Evolutionary conservation across 2,888 invertebrate species (phyloP), one percentile per base, ranked within the genome.

Genomic region (Muschampia plurimacula): DNA sequence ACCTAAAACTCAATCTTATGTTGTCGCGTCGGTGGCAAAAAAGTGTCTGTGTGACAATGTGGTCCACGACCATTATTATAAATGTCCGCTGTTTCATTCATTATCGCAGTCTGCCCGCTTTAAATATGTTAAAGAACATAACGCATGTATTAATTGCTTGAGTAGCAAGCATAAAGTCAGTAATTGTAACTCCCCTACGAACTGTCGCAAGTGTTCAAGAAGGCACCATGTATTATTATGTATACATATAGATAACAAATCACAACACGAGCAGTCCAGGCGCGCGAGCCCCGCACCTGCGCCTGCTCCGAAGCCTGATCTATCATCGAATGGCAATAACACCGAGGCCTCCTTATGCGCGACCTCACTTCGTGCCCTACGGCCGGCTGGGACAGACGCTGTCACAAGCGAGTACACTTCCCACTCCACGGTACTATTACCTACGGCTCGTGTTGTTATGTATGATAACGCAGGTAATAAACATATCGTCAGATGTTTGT

Each of bases 1-100:
- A 55, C 55, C 55, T 22, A 55, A 55, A 15, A n/a, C 55, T n/a
- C 55, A 55, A 55, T n/a, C 55, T 13, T 55, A 55, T 55, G 55
- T 55, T 55, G n/a, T 7, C 8, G n/a, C 22, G 7, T 55, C 55
- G 9, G 55, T 55, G 5, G 15, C n/a, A 8, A 55, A 55, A 13
- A 55, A 6, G 22, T 55, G 55, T 55, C 22, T 55, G 22, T 55
- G 55, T 55, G 55, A 55, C 22, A 55, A 55, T 55, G 22, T 55
- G 5, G 55, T 55, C n/a, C 55, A 55, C 22, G 55, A 55, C 22
- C 55, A 55, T 55, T 55, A 15, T 55, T 55, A 55, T 22, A 55
- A 55, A 22, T 55, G 55, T 15, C 55, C 55, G 22, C n/a, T 15
- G 22, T 55, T 55, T 55, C n/a, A 55, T 15, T 15, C n/a, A n/a